Percentiles rank a stretch among this genome's conserved stretches.
phyloP scores from a whole-genome alignment of 92 coral and sea anemone genomes.

The Diadumene lineata region DNA sequence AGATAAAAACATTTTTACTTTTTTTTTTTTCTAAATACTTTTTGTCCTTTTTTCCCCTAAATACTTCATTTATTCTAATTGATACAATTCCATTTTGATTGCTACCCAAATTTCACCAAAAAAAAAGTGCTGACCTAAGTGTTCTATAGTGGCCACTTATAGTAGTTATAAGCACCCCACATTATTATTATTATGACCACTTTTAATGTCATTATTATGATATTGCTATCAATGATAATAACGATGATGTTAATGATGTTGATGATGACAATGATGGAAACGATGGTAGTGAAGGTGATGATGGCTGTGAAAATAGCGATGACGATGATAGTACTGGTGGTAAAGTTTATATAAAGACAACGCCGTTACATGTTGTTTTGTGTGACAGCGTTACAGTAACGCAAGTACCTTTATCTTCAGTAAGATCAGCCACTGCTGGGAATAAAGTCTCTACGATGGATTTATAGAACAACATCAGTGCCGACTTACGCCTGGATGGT shows the following conservation, averaged over 20 bases:
- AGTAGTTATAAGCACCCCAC: too few species aligned
- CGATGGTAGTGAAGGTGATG: background rate
- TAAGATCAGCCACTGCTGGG: constrained; percentile 66
- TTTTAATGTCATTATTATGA: background rate
- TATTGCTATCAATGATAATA: background rate
- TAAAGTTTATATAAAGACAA: background rate
- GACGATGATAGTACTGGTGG: background rate
- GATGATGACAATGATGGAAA: background rate
- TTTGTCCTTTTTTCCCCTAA: too few species aligned
- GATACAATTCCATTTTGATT: too few species aligned
- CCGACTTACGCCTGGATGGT: constrained; percentile 73
- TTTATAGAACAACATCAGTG: constrained; percentile 79
- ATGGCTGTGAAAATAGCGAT: background rate
- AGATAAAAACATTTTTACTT: too few species aligned
- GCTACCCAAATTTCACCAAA: too few species aligned
- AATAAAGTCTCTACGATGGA: constrained; percentile 88
- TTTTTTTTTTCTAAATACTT: too few species aligned
- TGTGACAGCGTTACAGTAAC: background rate
- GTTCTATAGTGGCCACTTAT: too few species aligned
- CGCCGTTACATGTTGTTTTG: background rate
- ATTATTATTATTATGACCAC: background rate
- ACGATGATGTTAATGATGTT: background rate
- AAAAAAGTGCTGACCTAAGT: too few species aligned
- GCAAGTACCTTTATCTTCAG: constrained; percentile 51
- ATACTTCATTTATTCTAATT: too few species aligned